Evolutionary conservation across 2,888 invertebrate species (phyloP).

Genomic region (Hypena proboscidalis): DNA sequence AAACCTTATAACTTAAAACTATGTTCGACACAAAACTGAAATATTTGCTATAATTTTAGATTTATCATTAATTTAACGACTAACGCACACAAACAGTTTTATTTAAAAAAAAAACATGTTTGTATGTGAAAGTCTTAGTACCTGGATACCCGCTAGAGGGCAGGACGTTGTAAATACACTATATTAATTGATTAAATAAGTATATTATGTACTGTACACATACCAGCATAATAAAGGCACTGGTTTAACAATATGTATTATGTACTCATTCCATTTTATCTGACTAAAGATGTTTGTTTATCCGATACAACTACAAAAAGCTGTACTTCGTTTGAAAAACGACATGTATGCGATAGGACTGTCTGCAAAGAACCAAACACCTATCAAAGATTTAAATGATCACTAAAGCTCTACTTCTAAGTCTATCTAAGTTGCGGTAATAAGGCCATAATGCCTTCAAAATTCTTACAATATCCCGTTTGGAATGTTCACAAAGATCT

Average conservation of each 20-base stretch:
- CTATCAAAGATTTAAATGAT: too few relatives aligned
- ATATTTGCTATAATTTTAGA: conserved; percentile 31
- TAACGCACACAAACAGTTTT: conserved; percentile 1
- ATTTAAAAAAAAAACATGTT: neutral
- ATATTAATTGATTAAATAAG: conserved; percentile 11
- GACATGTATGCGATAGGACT: conserved; percentile 8
- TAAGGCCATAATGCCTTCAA: too few relatives aligned
- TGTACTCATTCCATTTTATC: conserved; percentile 32
- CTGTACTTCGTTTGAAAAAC: conserved; percentile 2
- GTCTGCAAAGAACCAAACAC: too few relatives aligned
- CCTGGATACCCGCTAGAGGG: conserved; percentile 19
- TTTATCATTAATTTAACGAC: conserved; percentile 22
- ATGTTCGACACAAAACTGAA: conserved; percentile 16
- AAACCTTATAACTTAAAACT: conserved; percentile 4
- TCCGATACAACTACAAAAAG: neutral
- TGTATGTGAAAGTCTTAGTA: conserved; percentile 13
- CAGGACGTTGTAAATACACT: conserved; percentile 38
- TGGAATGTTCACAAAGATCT: too few relatives aligned
- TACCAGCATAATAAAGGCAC: conserved; percentile 44
- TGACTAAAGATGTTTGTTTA: neutral
- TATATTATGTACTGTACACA: conserved; percentile 14
- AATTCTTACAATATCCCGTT: too few relatives aligned
- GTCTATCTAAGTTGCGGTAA: too few relatives aligned
- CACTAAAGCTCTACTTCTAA: too few relatives aligned
- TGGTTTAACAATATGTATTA: conserved; percentile 17